These are phyloP conservation scores for Homarus gammarus DNA, from an alignment of 2,888 invertebrate species.

Conservation along the genomic window DNA sequence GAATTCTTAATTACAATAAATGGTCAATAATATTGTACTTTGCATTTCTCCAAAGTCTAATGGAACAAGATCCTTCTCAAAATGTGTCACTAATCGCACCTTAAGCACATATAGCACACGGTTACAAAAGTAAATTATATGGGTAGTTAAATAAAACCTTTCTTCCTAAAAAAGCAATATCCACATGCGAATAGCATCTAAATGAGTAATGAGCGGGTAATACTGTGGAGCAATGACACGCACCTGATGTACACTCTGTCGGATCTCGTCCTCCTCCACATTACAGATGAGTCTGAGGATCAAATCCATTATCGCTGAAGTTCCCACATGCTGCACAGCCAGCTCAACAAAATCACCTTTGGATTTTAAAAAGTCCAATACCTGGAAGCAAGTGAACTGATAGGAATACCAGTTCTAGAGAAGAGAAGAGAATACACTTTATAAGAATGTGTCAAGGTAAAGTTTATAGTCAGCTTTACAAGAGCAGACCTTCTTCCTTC, in stretches of 20 bases:
- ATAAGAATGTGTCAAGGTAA: conserved; percentile 65
- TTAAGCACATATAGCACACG: no score
- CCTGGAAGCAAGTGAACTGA: conserved; percentile 93
- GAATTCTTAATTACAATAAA: no score
- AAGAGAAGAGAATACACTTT: conserved; percentile 72
- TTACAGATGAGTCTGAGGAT: conserved; percentile 91
- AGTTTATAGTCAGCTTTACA: conserved; percentile 49
- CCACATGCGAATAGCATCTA: no score
- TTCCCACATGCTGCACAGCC: conserved; percentile 93
- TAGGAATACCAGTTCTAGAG: conserved; percentile 93
- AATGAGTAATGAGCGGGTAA: no score
- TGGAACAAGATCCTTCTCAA: no score
- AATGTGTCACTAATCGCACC: no score
- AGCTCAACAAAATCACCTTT: conserved; percentile 92
- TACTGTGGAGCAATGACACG: no score
- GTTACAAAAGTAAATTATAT: no score
- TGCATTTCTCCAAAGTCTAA: no score
- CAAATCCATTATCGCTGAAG: conserved; percentile 96
- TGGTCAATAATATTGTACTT: no score
- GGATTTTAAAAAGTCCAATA: conserved; percentile 93
- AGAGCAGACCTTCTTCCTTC: conserved; percentile 58
- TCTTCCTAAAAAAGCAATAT: no score
- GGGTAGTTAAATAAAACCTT: no score
- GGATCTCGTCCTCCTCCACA: conserved; percentile 87
- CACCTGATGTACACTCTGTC: conserved; percentile 86